Conservation (phyloP, 2,113 vertebrate species). For the Urocitellus parryii region DNA sequence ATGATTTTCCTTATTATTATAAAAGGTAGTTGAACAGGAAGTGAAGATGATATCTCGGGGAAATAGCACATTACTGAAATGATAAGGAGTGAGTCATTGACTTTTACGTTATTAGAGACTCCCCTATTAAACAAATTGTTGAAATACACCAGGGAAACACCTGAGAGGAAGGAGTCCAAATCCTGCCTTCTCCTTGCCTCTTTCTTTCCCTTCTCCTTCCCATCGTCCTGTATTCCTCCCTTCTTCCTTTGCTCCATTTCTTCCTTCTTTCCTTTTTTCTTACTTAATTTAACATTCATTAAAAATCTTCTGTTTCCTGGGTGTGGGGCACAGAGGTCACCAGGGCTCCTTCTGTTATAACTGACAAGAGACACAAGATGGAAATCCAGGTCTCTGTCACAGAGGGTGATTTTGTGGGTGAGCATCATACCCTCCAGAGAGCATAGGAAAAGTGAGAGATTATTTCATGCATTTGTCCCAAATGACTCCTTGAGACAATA, state of each 20-base stretch:
- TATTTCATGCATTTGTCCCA: not conserved
- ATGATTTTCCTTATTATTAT: conserved; percentile 57
- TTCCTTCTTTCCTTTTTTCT: not conserved
- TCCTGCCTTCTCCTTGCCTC: not conserved
- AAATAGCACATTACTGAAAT: conserved; percentile 52
- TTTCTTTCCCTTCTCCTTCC: not conserved
- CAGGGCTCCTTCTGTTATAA: not conserved
- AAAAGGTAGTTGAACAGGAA: conserved; percentile 53
- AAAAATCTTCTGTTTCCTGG: not conserved
- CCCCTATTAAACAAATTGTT: conserved; percentile 55
- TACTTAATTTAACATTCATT: conserved; percentile 10
- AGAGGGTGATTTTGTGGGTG: not conserved
- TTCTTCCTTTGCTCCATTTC: not conserved
- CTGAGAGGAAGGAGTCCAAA: not conserved
- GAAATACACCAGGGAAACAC: conserved; percentile 37
- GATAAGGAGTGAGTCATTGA: conserved; percentile 50
- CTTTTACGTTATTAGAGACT: conserved; percentile 55
- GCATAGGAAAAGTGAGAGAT: not conserved
- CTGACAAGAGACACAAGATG: not conserved
- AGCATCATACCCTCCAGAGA: not conserved
- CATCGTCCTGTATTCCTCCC: not conserved
- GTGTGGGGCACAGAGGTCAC: not conserved
- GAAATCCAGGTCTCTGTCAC: not conserved
- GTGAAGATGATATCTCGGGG: conserved; percentile 51
- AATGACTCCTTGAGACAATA: not conserved